Conservation (phyloP, 2,797 vertebrate genomes). For the Pyrrhura leucotis region DNA sequence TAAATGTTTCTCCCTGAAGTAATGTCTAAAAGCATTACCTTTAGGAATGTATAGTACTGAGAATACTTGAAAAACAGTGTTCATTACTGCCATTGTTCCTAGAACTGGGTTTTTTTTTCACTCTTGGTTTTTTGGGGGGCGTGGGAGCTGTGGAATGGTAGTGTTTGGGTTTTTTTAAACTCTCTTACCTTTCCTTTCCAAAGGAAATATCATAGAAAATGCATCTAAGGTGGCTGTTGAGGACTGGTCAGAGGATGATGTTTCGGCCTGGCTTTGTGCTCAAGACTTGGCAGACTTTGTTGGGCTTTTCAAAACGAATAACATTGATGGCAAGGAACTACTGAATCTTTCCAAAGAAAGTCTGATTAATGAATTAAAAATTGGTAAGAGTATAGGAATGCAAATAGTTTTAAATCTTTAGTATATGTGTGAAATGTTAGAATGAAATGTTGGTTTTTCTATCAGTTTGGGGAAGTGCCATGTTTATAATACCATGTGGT, state of each 20-base stretch:
- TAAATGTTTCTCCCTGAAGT: neutral
- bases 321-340: conserved; percentile 87
- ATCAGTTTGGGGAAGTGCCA: neutral
- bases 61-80: neutral
- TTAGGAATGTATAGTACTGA: neutral
- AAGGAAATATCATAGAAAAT: conserved; percentile 72
- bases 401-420: neutral
- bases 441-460: neutral
- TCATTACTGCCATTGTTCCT: neutral
- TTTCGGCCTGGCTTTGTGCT: conserved; percentile 82
- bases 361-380: conserved; percentile 84
- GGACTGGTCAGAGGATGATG: conserved; percentile 88
- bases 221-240: conserved; percentile 69
- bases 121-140: neutral
- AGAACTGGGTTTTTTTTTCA: neutral
- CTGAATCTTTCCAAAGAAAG: conserved; percentile 84
- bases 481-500: neutral
- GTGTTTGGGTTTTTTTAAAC: neutral
- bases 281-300: conserved; percentile 82
- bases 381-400: conserved; percentile 79
- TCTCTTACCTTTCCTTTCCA: conserved; percentile 57
- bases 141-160: neutral
- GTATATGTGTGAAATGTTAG: neutral
- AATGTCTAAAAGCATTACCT: neutral
- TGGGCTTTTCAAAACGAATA: conserved; percentile 82